phyloP scores from a whole-genome alignment of 92 coral and sea anemone species.

The Pocillopora meandrina region DNA sequence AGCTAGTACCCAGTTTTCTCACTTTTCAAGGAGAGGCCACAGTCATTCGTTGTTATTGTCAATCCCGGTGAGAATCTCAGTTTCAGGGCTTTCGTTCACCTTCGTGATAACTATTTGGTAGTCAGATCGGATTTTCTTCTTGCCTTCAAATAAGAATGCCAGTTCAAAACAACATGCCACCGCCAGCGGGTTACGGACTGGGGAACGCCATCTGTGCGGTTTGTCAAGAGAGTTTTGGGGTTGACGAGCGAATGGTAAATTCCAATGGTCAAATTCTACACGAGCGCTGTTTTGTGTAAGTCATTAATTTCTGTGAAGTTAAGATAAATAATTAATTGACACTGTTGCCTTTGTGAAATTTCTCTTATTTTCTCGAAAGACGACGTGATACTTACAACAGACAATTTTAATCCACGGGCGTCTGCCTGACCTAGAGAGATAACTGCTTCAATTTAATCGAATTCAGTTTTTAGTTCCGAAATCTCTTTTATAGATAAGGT shows the following conservation, averaged over 20 bases:
- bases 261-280: conserved; percentile 99
- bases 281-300: conserved; percentile 98
- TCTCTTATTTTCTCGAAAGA: background rate
- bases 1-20: conserved; percentile 12
- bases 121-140: background rate
- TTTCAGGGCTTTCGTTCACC: background rate
- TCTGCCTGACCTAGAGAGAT: no score
- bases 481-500: no score
- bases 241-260: conserved; percentile 99
- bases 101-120: background rate
- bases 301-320: background rate
- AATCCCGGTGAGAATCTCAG: background rate
- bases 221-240: conserved; percentile 95
- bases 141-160: conserved; percentile 15
- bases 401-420: background rate
- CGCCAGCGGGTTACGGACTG: conserved; percentile 60
- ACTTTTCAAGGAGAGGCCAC: conserved; percentile 3
- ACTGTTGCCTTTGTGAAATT: background rate
- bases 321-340: background rate
- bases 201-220: conserved; percentile 94
- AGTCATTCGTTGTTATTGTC: background rate
- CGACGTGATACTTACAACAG: background rate
- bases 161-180: conserved; percentile 35
- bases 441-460: no score
- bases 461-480: no score